Conservation (phyloP, 2,797 vertebrate species). For the Notolepis coatsorum region DNA sequence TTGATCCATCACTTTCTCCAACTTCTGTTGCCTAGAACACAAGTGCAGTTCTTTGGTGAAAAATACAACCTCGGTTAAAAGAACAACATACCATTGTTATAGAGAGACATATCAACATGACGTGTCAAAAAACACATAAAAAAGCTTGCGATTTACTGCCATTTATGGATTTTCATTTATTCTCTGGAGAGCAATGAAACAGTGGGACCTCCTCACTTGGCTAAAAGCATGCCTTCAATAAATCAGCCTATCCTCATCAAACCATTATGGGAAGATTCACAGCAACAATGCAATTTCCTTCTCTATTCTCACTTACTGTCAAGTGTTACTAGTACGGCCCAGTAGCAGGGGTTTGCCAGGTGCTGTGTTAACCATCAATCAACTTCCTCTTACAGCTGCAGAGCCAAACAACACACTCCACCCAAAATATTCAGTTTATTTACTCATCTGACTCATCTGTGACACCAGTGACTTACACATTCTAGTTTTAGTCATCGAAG, state of each 20-base stretch:
- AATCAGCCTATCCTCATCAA: neutral
- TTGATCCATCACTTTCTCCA: conserved; percentile 99
- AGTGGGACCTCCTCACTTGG: too few relatives aligned
- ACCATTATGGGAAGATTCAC: neutral
- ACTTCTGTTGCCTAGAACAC: conserved; percentile 91
- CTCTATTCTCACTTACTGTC: too few relatives aligned
- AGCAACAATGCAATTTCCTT: neutral
- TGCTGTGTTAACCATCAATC: neutral
- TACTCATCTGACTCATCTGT: neutral
- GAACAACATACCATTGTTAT: too few relatives aligned
- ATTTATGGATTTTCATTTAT: too few relatives aligned
- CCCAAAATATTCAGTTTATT: neutral
- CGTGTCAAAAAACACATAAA: too few relatives aligned
- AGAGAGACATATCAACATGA: too few relatives aligned
- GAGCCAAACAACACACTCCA: neutral
- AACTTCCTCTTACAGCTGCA: neutral
- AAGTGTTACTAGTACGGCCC: neutral
- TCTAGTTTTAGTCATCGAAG: neutral
- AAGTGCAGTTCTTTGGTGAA: neutral
- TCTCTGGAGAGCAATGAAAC: too few relatives aligned
- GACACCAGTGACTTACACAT: neutral
- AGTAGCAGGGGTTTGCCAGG: neutral
- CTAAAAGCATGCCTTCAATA: neutral
- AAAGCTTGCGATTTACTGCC: too few relatives aligned
- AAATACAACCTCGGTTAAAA: neutral